Base-by-base conservation (phyloP, 2,797 vertebrate species). In the Oreonectes daqikongensis region DNA sequence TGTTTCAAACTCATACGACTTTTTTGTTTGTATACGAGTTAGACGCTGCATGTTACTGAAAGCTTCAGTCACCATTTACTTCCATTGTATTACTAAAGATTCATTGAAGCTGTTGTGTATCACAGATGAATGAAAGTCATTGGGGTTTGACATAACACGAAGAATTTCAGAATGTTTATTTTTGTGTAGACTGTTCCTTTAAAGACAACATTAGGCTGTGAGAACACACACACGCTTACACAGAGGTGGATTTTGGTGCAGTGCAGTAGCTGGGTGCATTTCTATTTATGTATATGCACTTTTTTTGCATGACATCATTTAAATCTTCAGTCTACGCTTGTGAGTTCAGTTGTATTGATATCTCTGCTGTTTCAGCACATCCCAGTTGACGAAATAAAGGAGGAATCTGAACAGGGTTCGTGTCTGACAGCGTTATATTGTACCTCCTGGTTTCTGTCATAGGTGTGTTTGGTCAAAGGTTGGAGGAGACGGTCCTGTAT, bases 381-480 rank as follows among this genome's bases (percentile, higher is more conserved):
- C 2, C 24, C 2, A 2, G 12, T n/a, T 30, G 28, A 70, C 32
- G 52, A 42, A 61, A 18, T 44, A 44, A 46, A 35, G 10, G 11
- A 24, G 38, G 9, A 20, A 69, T 35, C 24, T 69, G 44, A 55
- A 66, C 12, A 59, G 14, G n/a, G 5, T 68, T 66, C 46, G 63
- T 69, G 26, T 1, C 1, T 65, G 18, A 72, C 40, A 50, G 26
- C 32, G 24, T 22, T 55, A 0, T 20, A 9, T 24, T n/a, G n/a
- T n/a, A n/a, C n/a, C n/a, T n/a, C 38, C 46, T 10, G 46, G 66
- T 57, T 64, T 71, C 38, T 60, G 32, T 28, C 65, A 11, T 83
- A 94, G 93, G 93, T 22, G 93, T 94, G 22, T 94, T 94, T 61
- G 93, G 93, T 38, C 93, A 94, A 86, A 87, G 91, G 5, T 84